Evolutionary conservation across 2,888 invertebrate genomes (phyloP), one percentile per base, ranked within the genome.

Genomic region (Acronicta psi): DNA sequence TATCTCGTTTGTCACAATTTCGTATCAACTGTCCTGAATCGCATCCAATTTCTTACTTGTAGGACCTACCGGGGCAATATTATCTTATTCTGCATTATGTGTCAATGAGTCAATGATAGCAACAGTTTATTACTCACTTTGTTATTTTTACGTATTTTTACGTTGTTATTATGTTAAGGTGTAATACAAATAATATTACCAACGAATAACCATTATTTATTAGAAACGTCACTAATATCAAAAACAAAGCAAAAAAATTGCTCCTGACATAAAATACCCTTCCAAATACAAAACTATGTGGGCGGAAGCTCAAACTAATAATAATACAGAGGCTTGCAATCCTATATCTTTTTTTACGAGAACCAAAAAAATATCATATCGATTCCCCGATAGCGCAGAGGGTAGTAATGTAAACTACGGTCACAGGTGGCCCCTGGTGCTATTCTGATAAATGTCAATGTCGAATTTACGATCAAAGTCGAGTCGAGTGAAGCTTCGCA

Each of bases 391-490:
- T 56, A 64, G 59, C 58, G 43, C 43, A 20, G 46, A 59, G 42
- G 31, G 47, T 45, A 61, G 68, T 69, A 57, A 69, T 67, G 61
- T 68, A 65, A 62, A 69, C 68, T 55, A 66, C 45, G 64, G 66
- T 55, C 59, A 47, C 75, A 63, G 64, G 64, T 71, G 74, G 57
- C 80, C 80, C 77, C 77, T 73, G 63, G 59, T 38, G 40, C 64
- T 46, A 59, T 73, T 72, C 68, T 70, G 73, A 75, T 79, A 77
- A 79, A 78, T 73, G 75, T 75, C 71, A 71, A 69, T 69, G 73
- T 55, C 57, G 44, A 62, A 68, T 73, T 71, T 71, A 69, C 71
- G 64, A 55, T 67, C 49, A 37, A 73, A 66, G 47, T 69, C 61
- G 55, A 69, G 44, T 63, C 70, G 51, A 55, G 50, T 50, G 66